Base-by-base conservation (phyloP, 2,888 invertebrate species). In the Microctonus hyperodae region DNA sequence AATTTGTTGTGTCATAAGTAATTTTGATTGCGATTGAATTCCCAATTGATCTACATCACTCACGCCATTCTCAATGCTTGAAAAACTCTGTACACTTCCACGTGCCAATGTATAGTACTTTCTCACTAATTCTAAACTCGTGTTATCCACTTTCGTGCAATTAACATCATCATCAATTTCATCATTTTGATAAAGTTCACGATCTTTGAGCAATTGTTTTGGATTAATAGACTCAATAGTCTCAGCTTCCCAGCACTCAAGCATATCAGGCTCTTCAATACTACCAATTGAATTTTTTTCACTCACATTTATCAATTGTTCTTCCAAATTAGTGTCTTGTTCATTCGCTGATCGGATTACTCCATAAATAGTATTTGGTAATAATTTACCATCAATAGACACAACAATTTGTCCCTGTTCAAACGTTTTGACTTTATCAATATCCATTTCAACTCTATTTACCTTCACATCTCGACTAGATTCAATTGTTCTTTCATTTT, bases 221-320 rank as follows among this genome's bases (percentile, higher is more conserved):
- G 77, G 76, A n/a, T 74, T 76, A 57, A 74, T 69, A 6, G 82
- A 81, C 56, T 82, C 82, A 9, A 83, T 72, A 2, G 79, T 80
- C 57, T 83, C 83, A 2, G 78, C 75, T 33, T 87, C 86, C 86
- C 86, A 86, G 67, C 85, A 86, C 60, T 86, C 86, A 44, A 86
- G 78, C 5, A 86, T 81, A 69, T 87, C 86, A 1, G 82, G 81
- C 58, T 85, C 83, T n/a, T 83, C 83, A 65, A 82, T 81, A 65
- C 81, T 82, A 1, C 78, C 78, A 55, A 81, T 70, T 1, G 81
- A 81, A 64, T 74, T 71, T 56, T 69, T 67, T 37, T 69, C 70
- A 31, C 69, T 70, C 9, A 59, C 67, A 23, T 37, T 64, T 7
- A 67, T 69, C 50, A 65, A 69, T 63, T 67, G 28, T 28, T 57